Conservation (phyloP, 2,113 vertebrate genomes). For the Cryptomyrus ogoouensis region DNA sequence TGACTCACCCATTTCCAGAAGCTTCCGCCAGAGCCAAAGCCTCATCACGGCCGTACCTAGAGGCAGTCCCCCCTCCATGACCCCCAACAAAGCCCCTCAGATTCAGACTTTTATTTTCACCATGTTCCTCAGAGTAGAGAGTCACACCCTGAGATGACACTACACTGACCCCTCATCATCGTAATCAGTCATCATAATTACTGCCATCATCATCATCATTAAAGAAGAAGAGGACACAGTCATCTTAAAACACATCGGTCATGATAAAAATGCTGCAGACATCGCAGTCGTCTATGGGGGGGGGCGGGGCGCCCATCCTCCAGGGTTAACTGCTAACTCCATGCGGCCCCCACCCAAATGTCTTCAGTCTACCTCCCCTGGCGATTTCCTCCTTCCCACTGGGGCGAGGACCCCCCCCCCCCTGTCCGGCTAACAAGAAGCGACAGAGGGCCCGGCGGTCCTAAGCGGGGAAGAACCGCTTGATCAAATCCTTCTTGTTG, state of each 20-base stretch:
- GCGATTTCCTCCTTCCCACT: too few species aligned
- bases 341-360: neutral
- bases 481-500: slow-evolving; percentile 85
- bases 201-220: neutral
- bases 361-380: neutral
- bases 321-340: neutral
- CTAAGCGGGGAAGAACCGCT: slow-evolving; percentile 59
- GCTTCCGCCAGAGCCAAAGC: neutral
- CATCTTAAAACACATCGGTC: neutral
- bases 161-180: neutral
- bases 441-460: neutral
- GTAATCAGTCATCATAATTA: neutral
- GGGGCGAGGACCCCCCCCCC: neutral
- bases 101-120: neutral
- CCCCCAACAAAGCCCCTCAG: neutral
- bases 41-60: neutral
- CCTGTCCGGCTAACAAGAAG: neutral
- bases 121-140: neutral
- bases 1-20: neutral
- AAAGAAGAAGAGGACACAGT: neutral
- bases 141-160: neutral
- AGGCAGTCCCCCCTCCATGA: neutral
- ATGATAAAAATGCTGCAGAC: neutral
- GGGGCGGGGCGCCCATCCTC: neutral
- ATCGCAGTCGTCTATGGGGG: neutral